These are phyloP conservation scores for Circaetus gallicus DNA, from an alignment of 2,113 vertebrate genomes.

Conservation along the genomic window DNA sequence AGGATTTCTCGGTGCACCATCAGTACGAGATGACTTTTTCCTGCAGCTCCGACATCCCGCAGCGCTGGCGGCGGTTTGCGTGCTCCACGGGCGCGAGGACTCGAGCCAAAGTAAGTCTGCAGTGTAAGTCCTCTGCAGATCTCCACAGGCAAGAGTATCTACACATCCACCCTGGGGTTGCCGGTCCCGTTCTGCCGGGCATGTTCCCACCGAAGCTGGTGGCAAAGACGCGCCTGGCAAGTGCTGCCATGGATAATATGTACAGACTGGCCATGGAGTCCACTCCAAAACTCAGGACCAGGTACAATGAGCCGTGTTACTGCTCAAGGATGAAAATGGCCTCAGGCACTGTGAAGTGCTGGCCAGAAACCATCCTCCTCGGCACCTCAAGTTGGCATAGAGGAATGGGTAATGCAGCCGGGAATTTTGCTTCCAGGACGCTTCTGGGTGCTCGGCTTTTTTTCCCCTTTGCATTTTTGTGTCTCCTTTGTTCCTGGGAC, in stretches of 20 bases:
- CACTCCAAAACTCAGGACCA: not conserved
- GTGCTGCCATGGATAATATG: rapidly evolving
- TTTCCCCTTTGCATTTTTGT: not conserved
- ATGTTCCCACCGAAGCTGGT: not conserved
- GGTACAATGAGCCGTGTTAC: not conserved
- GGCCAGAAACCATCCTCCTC: not conserved
- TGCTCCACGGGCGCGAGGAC: rapidly evolving
- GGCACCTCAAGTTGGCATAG: not conserved
- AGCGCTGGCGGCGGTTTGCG: not conserved
- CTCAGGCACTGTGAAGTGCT: not conserved
- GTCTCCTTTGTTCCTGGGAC: not conserved
- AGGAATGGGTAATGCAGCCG: not conserved
- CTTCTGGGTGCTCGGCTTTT: not conserved
- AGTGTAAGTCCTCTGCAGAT: not conserved
- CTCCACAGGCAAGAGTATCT: not conserved
- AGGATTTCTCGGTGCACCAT: not conserved
- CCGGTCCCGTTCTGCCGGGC: not conserved
- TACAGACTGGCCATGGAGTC: not conserved
- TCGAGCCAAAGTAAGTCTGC: not conserved
- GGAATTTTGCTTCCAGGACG: not conserved
- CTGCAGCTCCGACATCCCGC: not conserved
- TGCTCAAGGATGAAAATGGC: not conserved
- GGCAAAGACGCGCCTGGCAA: rapidly evolving
- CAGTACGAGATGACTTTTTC: not conserved
- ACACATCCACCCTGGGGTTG: not conserved